Evolutionary conservation across 2,113 vertebrate species (phyloP).

Genomic region (Thalassoma bifasciatum): DNA sequence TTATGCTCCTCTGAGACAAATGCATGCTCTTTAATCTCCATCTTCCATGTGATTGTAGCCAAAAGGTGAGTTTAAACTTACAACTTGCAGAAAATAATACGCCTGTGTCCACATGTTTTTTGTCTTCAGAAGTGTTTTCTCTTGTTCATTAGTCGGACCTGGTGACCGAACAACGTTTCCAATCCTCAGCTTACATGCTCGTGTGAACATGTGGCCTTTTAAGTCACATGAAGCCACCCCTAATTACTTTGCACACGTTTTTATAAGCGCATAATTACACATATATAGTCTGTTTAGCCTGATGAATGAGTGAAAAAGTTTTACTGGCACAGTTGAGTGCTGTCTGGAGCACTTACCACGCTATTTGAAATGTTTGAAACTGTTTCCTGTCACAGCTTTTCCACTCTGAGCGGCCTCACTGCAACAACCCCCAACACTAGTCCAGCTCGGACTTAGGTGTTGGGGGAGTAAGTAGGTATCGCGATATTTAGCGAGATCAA

Average conservation of each 20-base stretch:
- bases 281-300: too few relatives aligned
- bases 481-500: constrained; percentile 18
- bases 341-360: neutral
- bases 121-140: neutral
- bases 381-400: neutral
- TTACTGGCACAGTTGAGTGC: neutral
- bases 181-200: constrained; percentile 8
- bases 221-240: neutral
- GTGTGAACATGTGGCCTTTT: constrained; percentile 19
- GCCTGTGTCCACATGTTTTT: neutral
- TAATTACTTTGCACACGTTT: neutral
- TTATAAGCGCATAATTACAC: too few relatives aligned
- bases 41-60: rapidly evolving
- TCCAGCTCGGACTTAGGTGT: too few relatives aligned
- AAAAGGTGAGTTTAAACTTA: neutral
- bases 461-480: too few relatives aligned
- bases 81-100: neutral
- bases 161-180: neutral
- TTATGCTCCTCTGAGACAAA: neutral
- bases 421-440: neutral
- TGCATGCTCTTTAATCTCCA: neutral
- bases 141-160: neutral
- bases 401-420: neutral
- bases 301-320: neutral
- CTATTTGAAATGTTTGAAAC: neutral